Evolutionary conservation across 1,140 invertebrate genomes (phyloP).

Genomic region (Listronotus bonariensis): DNA sequence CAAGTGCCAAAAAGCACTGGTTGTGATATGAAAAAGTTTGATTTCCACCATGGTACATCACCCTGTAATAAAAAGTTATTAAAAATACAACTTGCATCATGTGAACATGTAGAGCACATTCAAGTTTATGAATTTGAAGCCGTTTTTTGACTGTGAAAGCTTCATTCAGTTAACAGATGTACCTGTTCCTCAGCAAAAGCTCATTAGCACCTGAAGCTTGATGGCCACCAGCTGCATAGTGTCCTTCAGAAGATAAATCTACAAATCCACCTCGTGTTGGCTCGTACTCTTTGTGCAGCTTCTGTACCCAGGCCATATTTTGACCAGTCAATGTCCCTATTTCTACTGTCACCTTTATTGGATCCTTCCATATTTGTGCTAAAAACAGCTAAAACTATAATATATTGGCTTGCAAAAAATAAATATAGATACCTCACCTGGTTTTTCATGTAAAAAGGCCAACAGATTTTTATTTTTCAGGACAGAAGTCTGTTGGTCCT

Average conservation of each 20-base stretch:
- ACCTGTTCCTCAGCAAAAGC: conserved; percentile 84
- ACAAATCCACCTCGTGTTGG: conserved; percentile 70
- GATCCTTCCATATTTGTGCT: conserved; percentile 25
- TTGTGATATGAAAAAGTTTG: conserved; percentile 90
- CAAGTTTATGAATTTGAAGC: too few species aligned
- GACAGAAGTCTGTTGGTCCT: neutral
- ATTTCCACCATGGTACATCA: conserved; percentile 87
- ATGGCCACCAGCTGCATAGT: conserved; percentile 73
- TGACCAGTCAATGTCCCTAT: conserved; percentile 61
- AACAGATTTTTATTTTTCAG: too few species aligned
- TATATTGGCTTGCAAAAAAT: too few species aligned
- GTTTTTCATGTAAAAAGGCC: too few species aligned
- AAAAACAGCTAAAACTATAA: too few species aligned
- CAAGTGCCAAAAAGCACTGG: conserved; percentile 95
- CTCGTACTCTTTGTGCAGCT: conserved; percentile 56
- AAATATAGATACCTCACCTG: too few species aligned
- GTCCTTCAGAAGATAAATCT: conserved; percentile 67
- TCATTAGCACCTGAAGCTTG: conserved; percentile 84
- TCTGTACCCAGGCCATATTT: conserved; percentile 60
- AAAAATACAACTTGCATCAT: neutral
- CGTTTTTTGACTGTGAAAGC: too few species aligned
- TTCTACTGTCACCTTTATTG: conserved; percentile 28
- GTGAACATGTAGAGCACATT: too few species aligned
- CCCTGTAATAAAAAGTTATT: conserved; percentile 61
- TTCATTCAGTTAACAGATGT: conserved; percentile 1